These are phyloP conservation scores for Liasis olivaceus DNA, from an alignment of 2,797 vertebrate species.

Conservation along the genomic window DNA sequence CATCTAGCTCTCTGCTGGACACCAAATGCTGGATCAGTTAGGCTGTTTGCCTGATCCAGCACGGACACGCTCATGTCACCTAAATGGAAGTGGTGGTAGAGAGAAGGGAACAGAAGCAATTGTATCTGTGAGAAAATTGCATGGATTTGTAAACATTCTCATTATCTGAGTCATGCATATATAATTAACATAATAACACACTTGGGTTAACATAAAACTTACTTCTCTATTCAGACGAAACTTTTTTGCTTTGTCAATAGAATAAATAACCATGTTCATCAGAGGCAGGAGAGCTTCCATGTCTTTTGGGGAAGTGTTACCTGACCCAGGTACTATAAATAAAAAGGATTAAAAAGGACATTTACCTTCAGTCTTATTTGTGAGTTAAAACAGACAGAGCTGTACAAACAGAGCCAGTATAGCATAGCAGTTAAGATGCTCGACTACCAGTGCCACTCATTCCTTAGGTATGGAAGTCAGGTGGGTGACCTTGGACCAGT, in stretches of 20 bases:
- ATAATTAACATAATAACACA: background rate
- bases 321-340: slow-evolving; percentile 93
- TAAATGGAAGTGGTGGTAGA: background rate
- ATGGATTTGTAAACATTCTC: fast-evolving
- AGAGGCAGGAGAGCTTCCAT: slow-evolving; percentile 95
- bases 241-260: slow-evolving; percentile 97
- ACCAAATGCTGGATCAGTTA: background rate
- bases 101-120: background rate
- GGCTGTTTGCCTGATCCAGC: background rate
- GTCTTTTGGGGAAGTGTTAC: slow-evolving; percentile 98
- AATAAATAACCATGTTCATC: slow-evolving; percentile 99
- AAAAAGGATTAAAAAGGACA: slow-evolving; percentile 41
- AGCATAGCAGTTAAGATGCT: background rate
- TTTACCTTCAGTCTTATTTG: slow-evolving; percentile 5
- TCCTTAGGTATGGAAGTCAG: background rate
- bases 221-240: slow-evolving; percentile 98
- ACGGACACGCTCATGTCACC: too few species aligned
- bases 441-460: background rate
- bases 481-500: background rate
- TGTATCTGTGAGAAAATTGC: background rate
- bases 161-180: background rate
- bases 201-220: slow-evolving; percentile 50
- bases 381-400: background rate
- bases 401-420: background rate
- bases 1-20: background rate